phyloP scores from a whole-genome alignment of 1,140 invertebrate genomes.

The Amyelois transitella region DNA sequence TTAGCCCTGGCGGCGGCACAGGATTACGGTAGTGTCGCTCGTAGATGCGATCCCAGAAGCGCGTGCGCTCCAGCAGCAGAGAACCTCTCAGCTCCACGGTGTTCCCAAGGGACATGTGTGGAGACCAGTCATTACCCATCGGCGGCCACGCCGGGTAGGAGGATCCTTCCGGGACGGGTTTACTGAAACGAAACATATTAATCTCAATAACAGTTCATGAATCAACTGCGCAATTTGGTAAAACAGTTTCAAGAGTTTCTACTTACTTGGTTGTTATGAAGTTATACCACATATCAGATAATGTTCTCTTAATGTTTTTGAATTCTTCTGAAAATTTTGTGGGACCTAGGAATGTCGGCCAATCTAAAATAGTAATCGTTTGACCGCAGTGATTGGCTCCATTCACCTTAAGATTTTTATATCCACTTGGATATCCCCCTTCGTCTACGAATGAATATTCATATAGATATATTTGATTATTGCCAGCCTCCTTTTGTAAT shows the following conservation, averaged over 20 bases:
- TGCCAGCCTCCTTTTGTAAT: slow-evolving; percentile 24
- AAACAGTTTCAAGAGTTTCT: background rate
- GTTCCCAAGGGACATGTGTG: slow-evolving; percentile 14
- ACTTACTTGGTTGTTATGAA: slow-evolving; percentile 18
- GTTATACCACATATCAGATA: slow-evolving; percentile 9
- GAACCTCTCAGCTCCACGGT: slow-evolving; percentile 11
- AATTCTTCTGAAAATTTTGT: background rate
- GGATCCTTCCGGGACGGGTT: slow-evolving; percentile 12
- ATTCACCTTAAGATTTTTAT: slow-evolving; percentile 13
- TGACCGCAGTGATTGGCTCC: slow-evolving; percentile 28
- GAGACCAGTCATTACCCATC: slow-evolving; percentile 8
- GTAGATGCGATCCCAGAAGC: slow-evolving; percentile 33
- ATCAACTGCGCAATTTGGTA: no score
- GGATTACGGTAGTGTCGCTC: slow-evolving; percentile 26
- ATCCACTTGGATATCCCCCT: slow-evolving; percentile 9
- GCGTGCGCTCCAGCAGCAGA: slow-evolving; percentile 13
- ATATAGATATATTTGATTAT: slow-evolving; percentile 35
- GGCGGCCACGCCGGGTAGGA: slow-evolving; percentile 19
- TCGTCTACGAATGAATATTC: slow-evolving; percentile 32
- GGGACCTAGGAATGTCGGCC: background rate
- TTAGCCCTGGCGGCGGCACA: slow-evolving; percentile 14
- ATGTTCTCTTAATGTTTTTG: background rate
- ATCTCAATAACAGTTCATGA: background rate
- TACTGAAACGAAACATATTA: slow-evolving; percentile 15
- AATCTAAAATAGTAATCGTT: slow-evolving; percentile 14